Conservation (phyloP, 1,140 invertebrate genomes). For the Penaeus indicus region DNA sequence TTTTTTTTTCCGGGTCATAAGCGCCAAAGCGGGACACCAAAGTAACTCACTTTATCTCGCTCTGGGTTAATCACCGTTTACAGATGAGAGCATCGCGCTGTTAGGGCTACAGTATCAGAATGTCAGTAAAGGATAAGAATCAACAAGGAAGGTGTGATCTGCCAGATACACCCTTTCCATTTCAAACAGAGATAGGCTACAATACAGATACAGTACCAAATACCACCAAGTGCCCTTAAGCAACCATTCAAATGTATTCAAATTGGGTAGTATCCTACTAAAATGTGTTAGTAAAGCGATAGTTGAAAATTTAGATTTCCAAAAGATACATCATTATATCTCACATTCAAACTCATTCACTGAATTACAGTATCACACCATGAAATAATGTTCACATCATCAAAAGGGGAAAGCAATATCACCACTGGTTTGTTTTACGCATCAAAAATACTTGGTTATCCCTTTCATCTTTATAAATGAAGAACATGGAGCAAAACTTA, state of each 20-base stretch:
- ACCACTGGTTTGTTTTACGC: too few species aligned
- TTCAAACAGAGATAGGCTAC: constrained; percentile 20
- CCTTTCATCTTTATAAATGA: not conserved
- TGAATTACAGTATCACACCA: too few species aligned
- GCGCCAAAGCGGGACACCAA: not conserved
- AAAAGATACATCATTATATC: not conserved
- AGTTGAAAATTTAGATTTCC: constrained; percentile 9
- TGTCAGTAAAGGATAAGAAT: not conserved
- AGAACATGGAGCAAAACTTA: constrained; percentile 27
- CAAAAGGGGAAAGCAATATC: too few species aligned
- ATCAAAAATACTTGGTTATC: constrained; percentile 1
- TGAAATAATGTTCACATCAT: too few species aligned
- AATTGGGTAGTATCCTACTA: constrained; percentile 28
- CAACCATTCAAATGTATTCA: constrained; percentile 1
- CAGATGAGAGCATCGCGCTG: constrained; percentile 22
- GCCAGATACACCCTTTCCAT: not conserved
- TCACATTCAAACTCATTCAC: too few species aligned
- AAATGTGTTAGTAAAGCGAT: constrained; percentile 31
- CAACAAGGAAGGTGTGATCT: not conserved
- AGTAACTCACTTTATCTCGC: not conserved
- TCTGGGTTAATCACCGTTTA: not conserved
- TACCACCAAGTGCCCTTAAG: constrained; percentile 42
- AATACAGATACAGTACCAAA: constrained; percentile 30
- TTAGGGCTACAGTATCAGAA: constrained; percentile 20
- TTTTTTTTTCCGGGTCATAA: constrained; percentile 19